Evolutionary conservation across 2,888 invertebrate species (phyloP), one percentile per base, ranked within the genome.

Genomic region (Caenorhabditis zanzibari): DNA sequence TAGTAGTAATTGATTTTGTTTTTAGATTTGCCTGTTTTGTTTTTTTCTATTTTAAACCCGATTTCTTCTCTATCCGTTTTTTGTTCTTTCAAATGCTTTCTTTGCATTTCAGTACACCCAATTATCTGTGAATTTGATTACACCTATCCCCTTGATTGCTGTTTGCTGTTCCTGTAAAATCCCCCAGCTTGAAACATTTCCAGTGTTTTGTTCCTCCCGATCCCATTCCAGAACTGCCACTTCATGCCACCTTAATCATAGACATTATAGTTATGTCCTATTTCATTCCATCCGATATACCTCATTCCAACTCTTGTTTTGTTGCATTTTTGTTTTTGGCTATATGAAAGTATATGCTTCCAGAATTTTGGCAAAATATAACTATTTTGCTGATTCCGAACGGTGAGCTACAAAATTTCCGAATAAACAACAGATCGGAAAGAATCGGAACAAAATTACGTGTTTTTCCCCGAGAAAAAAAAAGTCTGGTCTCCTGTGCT

Each of bases 121-220:
- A 66, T 49, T 49, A 32, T 75, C 74, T 75, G 74, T 75, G 74
- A 75, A 75, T 66, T 75, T 63, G 73, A 61, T 63, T 54, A 38
- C 49, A n/a, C 59, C 35, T 49, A 19, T 58, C 38, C 61, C 61
- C 16, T 12, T 41, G 22, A 38, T 64, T 44, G 5, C 47, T 52
- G 47, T 56, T 26, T 19, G 2, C 22, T 64, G 24, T 22, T 74
- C 41, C 14, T 74, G 71, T 71, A 71, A 58, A 71, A 59, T 49
- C 28, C 41, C 24, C 38, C 28, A n/a, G 6, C 32, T 41, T 47
- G 64, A 75, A 66, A 64, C 41, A 58, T 19, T 47, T 59, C 32
- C 56, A 56, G 49, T 41, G 41, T 41, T 41, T 41, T 47, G 22
- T 26, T 16, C 41, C 63, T 32, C 24, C 12, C 41, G 12, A 1